Base-by-base conservation (phyloP, 2,888 invertebrate genomes). In the Biston betularia region DNA sequence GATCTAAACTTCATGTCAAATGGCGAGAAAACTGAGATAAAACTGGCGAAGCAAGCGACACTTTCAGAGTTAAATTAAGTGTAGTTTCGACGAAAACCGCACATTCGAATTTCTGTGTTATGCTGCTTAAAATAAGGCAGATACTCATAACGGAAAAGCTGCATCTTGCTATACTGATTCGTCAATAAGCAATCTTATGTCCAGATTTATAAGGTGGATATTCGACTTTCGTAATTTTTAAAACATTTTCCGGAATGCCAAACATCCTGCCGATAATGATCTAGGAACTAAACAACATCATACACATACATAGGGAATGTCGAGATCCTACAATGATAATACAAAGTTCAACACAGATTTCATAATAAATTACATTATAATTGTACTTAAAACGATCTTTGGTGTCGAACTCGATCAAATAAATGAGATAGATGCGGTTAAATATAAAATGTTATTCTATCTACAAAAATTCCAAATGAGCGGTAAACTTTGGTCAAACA, bases 361-460 rank as follows among this genome's bases (percentile, higher is more conserved):
- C 75, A 74, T 73, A 79, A 78, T 83, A 76, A 82, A 80, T 75
- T 79, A 63, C 63, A 50, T 58, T 15, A 57, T 63, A 81, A 79
- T 89, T 84, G 79, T 82, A 84, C 82, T 82, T 89, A 86, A 72
- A 83, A 79, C 77, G 76, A 81, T 92, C 93, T 93, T 93, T 93
- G 93, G 93, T 88, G 92, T 86, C 89, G 80, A 78, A 76, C 76
- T 73, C 70, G 56, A 71, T 69, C 65, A 64, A 71, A 62, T 73
- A 71, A 66, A 76, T 79, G 79, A 80, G 79, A 83, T 82, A 80
- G 77, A 74, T 76, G 70, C 55, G 79, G 79, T 79, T 77, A 71
- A 61, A 72, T 62, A 69, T 53, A 58, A 70, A 59, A 69, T 63
- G 42, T 55, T 54, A 52, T 59, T 56, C 61, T 58, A 65, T 60